Conservation (phyloP, 2,888 invertebrate species). For the Hylaea fasciaria region DNA sequence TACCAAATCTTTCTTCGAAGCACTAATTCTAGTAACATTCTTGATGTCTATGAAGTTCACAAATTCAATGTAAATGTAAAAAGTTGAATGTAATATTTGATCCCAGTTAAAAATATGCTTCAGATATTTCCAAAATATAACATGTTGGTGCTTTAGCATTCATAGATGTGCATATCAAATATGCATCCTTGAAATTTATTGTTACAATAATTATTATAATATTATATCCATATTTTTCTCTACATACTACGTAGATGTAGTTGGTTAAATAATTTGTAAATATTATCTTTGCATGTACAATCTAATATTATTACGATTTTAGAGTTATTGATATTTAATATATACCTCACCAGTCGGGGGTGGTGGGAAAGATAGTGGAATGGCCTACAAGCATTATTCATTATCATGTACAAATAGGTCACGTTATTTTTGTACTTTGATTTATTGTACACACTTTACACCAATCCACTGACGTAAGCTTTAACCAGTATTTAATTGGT, state of each 20-base stretch:
- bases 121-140: slow-evolving; percentile 59
- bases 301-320: slow-evolving; percentile 53
- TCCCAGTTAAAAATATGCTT: slow-evolving; percentile 50
- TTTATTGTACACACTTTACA: slow-evolving; percentile 46
- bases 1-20: slow-evolving; percentile 77
- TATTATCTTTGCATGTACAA: slow-evolving; percentile 68
- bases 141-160: slow-evolving; percentile 71
- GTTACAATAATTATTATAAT: slow-evolving; percentile 51
- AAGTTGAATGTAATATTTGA: slow-evolving; percentile 23
- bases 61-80: not conserved
- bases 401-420: slow-evolving; percentile 43
- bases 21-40: slow-evolving; percentile 45
- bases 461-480: slow-evolving; percentile 50
- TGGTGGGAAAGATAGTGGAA: slow-evolving; percentile 47
- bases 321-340: slow-evolving; percentile 43
- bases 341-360: slow-evolving; percentile 51
- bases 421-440: slow-evolving; percentile 60
- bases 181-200: slow-evolving; percentile 61
- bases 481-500: slow-evolving; percentile 65
- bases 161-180: slow-evolving; percentile 67
- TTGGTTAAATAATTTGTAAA: slow-evolving; percentile 64
- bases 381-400: slow-evolving; percentile 58
- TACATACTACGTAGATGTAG: slow-evolving; percentile 50
- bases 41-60: slow-evolving; percentile 37
- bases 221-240: slow-evolving; percentile 57